Base-by-base conservation (phyloP, 2,888 invertebrate species). In the Gibbula magus region DNA sequence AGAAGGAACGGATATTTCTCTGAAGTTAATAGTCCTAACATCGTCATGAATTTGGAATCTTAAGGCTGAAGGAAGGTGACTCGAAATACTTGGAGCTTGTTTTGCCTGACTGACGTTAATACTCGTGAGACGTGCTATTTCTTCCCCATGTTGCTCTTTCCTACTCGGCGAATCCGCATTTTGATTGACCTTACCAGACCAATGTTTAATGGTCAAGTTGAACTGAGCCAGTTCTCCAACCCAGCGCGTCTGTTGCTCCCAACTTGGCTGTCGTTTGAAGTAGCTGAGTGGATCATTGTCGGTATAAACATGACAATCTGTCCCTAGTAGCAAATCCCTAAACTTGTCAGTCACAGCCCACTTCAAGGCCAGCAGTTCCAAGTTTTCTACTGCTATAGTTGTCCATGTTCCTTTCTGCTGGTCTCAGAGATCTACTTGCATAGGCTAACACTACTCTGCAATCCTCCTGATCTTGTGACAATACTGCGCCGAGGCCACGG, bases 301-400 rank as follows among this genome's bases (percentile, higher is more conserved):
- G 25, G 83, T 86, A 61, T 54, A 81, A 0, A 83, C 83, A 8
- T 52, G 29, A 75, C 80, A 85, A n/a, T 77, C 32, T 5, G 81
- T 45, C 13, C 82, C 84, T 7, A 83, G 54, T 51, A 84, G 73
- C 16, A 77, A 75, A 20, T 81, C 83, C 66, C 79, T 53, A 61
- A 81, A 85, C 75, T 84, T 84, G 25, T 83, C 83, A 0, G 81
- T 79, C 13, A 86, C 78, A 4, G 86, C 84, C 86, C 85, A 86
- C 56, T 83, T 84, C 35, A 86, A 45, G 7, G 67, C 84, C 13
- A 85, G 77, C 10, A 84, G 81, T 45, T 88, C 83, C 16, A n/a
- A 85, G 54, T 78, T 86, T 85, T 75, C 77, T 81, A 18, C 75
- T 78, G 54, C 82, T 82, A 67, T 87, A 87, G 51, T 85, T 85